These are phyloP conservation scores for Amblyopsis rosae DNA, from an alignment of 2,113 vertebrate species.

Conservation along the genomic window DNA sequence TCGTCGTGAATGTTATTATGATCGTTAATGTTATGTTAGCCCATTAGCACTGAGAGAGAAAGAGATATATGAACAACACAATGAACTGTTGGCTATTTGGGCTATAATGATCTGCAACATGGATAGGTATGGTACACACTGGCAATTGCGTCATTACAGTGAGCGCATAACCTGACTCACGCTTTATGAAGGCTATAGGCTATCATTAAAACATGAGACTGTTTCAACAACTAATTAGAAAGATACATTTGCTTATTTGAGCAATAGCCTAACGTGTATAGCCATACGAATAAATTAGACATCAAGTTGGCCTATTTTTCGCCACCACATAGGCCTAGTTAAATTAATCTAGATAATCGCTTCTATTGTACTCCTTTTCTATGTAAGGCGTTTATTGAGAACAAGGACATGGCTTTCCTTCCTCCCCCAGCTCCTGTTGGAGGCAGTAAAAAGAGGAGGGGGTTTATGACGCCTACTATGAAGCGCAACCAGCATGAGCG, in stretches of 20 bases:
- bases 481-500: constrained; percentile 75
- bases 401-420: constrained; percentile 64
- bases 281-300: no score
- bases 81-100: no score
- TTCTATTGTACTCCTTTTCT: constrained; percentile 30
- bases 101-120: no score
- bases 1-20: neutral
- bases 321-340: constrained; percentile 16
- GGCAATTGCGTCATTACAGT: no score
- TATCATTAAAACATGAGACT: no score
- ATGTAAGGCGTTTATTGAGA: constrained; percentile 55
- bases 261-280: no score
- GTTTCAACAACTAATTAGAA: no score
- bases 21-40: neutral
- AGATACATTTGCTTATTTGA: no score
- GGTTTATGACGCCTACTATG: constrained; percentile 65
- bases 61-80: neutral
- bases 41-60: constrained; percentile 19
- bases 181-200: no score
- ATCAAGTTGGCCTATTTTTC: no score
- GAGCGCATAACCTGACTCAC: no score
- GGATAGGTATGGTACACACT: no score
- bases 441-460: constrained; percentile 40
- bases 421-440: constrained; percentile 46
- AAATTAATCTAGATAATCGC: constrained; percentile 45